Conservation (phyloP, 1,140 invertebrate genomes). For the Lordiphosa clarofinis region DNA sequence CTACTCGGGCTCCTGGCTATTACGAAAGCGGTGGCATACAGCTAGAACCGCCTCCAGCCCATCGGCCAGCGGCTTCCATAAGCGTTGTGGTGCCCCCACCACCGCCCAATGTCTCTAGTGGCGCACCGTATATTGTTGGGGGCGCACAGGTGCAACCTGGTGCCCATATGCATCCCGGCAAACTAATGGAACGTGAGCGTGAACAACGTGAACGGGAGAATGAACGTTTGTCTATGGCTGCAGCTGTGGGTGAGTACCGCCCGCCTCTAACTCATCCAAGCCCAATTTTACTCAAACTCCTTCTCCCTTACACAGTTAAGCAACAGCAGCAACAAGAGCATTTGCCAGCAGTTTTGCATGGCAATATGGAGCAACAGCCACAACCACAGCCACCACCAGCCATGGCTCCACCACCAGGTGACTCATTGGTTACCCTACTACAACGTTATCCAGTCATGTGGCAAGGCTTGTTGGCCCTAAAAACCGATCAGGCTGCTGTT, state of each 20-base stretch:
- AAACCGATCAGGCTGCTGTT: constrained; percentile 97
- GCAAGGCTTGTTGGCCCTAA: constrained; percentile 96
- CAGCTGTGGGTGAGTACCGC: constrained; percentile 48
- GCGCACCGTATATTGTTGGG: constrained; percentile 82
- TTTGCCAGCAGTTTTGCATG: constrained; percentile 33
- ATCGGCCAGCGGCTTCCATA: constrained; percentile 80
- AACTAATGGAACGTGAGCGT: constrained; percentile 64
- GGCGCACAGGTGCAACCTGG: constrained; percentile 53
- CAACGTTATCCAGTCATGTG: constrained; percentile 96
- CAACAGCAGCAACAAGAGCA: constrained; percentile 51
- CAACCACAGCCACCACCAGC: constrained; percentile 83
- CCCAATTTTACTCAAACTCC: neutral
- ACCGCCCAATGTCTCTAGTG: constrained; percentile 57
- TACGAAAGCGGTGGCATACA: constrained; percentile 53
- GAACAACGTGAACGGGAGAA: constrained; percentile 66
- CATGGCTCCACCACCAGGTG: constrained; percentile 87
- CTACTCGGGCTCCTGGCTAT: constrained; percentile 60
- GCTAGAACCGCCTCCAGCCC: constrained; percentile 84
- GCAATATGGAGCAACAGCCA: constrained; percentile 55
- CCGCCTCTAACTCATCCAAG: neutral
- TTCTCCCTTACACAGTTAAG: constrained; percentile 37
- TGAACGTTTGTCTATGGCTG: constrained; percentile 57
- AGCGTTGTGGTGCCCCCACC: constrained; percentile 79
- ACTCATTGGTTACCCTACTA: constrained; percentile 88
- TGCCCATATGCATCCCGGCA: constrained; percentile 69